Conservation (phyloP, 2,113 vertebrate genomes). For the Lutjanus erythropterus region DNA sequence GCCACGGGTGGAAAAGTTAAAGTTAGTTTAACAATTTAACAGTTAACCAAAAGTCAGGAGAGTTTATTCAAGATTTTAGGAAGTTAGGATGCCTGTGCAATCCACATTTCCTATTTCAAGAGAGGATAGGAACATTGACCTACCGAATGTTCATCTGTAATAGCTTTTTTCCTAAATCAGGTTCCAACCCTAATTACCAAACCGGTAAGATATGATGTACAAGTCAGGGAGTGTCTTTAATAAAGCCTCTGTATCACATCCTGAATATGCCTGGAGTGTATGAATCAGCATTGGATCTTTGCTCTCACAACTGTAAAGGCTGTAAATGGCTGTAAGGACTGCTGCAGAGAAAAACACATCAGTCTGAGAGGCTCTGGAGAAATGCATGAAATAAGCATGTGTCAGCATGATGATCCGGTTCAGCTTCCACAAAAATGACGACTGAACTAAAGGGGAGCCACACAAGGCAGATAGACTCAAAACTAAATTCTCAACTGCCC, state of each 20-base stretch:
- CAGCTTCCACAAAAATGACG: slow-evolving; percentile 12
- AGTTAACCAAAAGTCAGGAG: too few relatives aligned
- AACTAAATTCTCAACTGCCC: slow-evolving; percentile 13
- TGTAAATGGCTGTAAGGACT: slow-evolving; percentile 2
- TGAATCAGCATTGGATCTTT: background rate
- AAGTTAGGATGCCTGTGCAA: too few relatives aligned
- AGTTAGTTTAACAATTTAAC: too few relatives aligned
- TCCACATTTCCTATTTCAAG: too few relatives aligned
- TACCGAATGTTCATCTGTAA: too few relatives aligned
- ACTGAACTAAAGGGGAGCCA: slow-evolving; percentile 22
- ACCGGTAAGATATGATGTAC: too few relatives aligned
- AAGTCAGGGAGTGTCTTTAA: too few relatives aligned
- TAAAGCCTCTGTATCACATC: slow-evolving; percentile 23
- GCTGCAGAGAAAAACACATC: background rate
- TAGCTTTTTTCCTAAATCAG: too few relatives aligned
- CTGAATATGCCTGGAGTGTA: slow-evolving; percentile 6
- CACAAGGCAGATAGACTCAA: slow-evolving; percentile 1
- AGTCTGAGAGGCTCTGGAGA: slow-evolving; percentile 2
- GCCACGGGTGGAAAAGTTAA: too few relatives aligned
- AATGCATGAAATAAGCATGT: slow-evolving; percentile 3
- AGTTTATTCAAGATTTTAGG: too few relatives aligned
- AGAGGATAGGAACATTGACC: too few relatives aligned
- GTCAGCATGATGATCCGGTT: background rate
- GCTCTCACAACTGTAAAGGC: background rate
- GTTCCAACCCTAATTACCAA: too few relatives aligned